Conservation (phyloP, 2,888 invertebrate genomes). For the Artemia sp. region DNA sequence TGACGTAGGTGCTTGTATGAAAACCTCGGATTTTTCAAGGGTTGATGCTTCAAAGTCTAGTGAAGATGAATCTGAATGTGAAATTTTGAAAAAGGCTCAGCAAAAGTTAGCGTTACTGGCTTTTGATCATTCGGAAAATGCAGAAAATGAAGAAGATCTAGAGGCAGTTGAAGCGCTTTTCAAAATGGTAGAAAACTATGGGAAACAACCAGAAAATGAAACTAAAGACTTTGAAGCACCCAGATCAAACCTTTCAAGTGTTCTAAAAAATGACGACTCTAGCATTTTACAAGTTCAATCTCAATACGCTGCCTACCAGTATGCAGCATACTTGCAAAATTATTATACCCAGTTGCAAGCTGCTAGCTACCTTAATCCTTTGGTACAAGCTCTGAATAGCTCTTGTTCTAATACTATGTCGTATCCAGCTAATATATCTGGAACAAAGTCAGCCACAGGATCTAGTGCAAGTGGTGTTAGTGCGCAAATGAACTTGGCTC, state of each 20-base stretch:
- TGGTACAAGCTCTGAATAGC: too few species aligned
- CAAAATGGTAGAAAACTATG: neutral
- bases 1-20: neutral
- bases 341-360: slow-evolving; percentile 5
- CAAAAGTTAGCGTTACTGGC: neutral
- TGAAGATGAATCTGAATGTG: neutral
- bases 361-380: neutral
- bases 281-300: too few species aligned
- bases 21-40: slow-evolving; percentile 2
- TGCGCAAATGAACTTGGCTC: too few species aligned
- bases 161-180: slow-evolving; percentile 6
- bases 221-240: neutral
- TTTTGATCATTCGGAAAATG: neutral
- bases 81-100: slow-evolving; percentile 4
- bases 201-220: neutral
- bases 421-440: too few species aligned
- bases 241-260: neutral
- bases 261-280: too few species aligned
- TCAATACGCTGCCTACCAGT: neutral
- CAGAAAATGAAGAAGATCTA: neutral
- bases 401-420: too few species aligned
- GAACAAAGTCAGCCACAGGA: too few species aligned
- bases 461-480: too few species aligned
- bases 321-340: neutral
- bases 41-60: neutral